Conservation (phyloP, 2,797 vertebrate genomes). For the Oreochromis grahami region DNA sequence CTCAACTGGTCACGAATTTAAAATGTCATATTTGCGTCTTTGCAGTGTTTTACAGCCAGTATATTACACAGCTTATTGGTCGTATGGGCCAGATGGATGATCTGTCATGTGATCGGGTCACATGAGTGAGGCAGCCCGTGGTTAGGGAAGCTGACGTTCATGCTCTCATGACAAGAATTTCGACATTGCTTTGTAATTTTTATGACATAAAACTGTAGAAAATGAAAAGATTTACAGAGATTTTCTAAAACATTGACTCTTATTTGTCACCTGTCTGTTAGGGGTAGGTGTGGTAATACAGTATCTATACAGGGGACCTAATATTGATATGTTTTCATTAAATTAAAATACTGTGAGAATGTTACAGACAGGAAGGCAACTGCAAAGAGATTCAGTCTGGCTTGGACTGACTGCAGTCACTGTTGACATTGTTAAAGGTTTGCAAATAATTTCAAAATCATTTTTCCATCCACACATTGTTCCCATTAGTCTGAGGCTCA, state of each 20-base stretch:
- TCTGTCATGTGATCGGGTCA: slow-evolving; percentile 69
- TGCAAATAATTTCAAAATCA: background rate
- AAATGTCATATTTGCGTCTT: background rate
- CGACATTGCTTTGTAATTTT: accelerated
- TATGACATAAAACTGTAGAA: background rate
- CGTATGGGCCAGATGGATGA: slow-evolving; percentile 20
- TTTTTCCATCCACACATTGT: background rate
- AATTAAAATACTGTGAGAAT: accelerated
- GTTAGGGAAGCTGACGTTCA: background rate
- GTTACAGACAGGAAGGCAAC: background rate
- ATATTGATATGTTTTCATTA: background rate
- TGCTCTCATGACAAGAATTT: background rate
- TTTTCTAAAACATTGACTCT: background rate
- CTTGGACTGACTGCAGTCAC: background rate
- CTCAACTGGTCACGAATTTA: accelerated
- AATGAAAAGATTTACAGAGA: background rate
- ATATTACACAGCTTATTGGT: accelerated
- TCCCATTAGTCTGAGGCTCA: background rate
- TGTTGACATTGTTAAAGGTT: background rate
- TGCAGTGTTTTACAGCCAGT: background rate
- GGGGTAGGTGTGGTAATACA: accelerated
- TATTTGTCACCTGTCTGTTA: background rate
- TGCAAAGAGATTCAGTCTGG: background rate
- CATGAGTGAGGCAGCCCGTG: slow-evolving; percentile 27
- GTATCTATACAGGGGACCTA: background rate